These are phyloP conservation scores for Cygnus buccinator DNA, from an alignment of 2,113 vertebrate genomes.

Conservation along the genomic window DNA sequence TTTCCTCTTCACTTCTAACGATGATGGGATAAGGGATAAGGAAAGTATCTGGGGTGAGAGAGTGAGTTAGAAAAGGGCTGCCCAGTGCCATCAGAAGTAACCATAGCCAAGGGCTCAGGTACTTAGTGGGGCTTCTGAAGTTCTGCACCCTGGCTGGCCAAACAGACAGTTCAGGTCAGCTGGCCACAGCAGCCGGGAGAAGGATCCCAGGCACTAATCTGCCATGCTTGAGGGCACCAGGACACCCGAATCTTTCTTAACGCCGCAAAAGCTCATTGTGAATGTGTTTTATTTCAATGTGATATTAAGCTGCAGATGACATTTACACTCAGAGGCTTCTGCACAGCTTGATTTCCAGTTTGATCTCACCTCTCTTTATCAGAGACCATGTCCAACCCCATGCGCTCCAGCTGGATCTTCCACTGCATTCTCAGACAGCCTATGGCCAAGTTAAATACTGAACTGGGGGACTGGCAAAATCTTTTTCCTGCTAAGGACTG, in stretches of 20 bases:
- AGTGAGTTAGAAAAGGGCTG: not conserved
- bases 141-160: not conserved
- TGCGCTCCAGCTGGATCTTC: not conserved
- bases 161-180: not conserved
- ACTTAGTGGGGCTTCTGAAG: not conserved
- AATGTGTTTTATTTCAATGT: not conserved
- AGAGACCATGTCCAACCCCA: not conserved
- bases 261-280: not conserved
- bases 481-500: not conserved
- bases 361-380: not conserved
- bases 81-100: not conserved
- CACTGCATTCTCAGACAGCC: not conserved
- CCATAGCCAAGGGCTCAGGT: not conserved
- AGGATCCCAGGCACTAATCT: not conserved
- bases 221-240: not conserved
- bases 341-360: not conserved
- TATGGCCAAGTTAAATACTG: not conserved
- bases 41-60: not conserved
- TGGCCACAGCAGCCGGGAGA: not conserved
- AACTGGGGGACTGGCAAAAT: not conserved
- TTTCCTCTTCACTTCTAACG: not conserved
- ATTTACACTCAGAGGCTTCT: not conserved
- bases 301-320: not conserved
- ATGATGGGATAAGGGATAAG: not conserved
- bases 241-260: not conserved